Percentiles rank a stretch among this genome's conserved stretches.
These are phyloP conservation scores for Callopanchax toddi DNA, from an alignment of 2,113 vertebrate genomes.

Conservation along the genomic window DNA sequence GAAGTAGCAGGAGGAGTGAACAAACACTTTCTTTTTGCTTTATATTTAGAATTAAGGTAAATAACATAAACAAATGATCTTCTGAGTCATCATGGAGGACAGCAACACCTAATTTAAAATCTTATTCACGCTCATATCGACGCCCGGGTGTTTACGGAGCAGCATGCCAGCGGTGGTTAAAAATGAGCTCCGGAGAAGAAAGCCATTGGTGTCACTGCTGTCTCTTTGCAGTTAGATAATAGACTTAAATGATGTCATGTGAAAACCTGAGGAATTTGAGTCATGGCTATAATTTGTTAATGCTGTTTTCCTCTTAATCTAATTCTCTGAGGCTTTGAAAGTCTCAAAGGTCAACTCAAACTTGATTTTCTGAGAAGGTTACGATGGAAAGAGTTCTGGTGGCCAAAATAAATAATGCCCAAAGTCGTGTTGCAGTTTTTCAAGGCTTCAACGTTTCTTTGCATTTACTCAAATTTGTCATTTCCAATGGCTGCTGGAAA, in stretches of 20 bases:
- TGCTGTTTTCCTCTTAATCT: constrained; percentile 82
- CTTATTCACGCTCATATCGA: constrained; percentile 40
- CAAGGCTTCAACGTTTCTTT: constrained; percentile 19
- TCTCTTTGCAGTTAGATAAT: constrained; percentile 64
- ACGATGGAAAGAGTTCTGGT: constrained; percentile 55
- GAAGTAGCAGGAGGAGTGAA: not conserved
- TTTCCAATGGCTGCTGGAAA: not conserved
- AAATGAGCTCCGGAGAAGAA: constrained; percentile 41
- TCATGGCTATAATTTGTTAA: constrained; percentile 82
- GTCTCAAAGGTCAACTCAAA: constrained; percentile 79
- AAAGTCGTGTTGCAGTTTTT: constrained; percentile 37
- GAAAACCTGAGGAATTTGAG: constrained; percentile 79
- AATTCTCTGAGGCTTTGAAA: constrained; percentile 80
- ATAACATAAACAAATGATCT: constrained; percentile 4
- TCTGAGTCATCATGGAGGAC: constrained; percentile 15
- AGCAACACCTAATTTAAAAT: constrained; percentile 29
- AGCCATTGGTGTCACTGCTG: constrained; percentile 45
- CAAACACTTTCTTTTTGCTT: constrained; percentile 10
- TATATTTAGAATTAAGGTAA: not conserved
- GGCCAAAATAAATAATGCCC: constrained; percentile 69
- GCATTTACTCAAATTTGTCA: constrained; percentile 1
- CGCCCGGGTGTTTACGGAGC: constrained; percentile 45
- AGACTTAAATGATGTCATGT: constrained; percentile 82
- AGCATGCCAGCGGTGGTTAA: constrained; percentile 35
- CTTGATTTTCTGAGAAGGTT: constrained; percentile 76